Base-by-base conservation (phyloP, 2,888 invertebrate genomes). In the Drosophila testacea region DNA sequence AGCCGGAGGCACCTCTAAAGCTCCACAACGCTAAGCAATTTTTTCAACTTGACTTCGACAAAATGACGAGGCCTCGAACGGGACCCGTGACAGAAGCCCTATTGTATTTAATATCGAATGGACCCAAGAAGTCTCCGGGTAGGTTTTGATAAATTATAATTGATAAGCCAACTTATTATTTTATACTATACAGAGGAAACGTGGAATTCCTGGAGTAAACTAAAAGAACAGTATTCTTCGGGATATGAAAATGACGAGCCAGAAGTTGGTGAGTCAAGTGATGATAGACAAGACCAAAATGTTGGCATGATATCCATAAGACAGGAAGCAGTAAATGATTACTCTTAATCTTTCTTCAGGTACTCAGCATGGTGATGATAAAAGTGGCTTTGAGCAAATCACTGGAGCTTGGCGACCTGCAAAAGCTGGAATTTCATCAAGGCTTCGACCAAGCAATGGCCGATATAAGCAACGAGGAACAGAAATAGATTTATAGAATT, bases 1-100 rank as follows among this genome's bases (percentile, higher is more conserved):
- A 47, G 16, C 68, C 63, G 0, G 82, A 84, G 39, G 16, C 32
- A 7, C 59, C 68, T 0, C 27, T 72, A 0, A 27, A 38, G 4
- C 54, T 84, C 6, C 6, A 30, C 22, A 81, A 84, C 48, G 54
- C 86, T 0, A 61, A 84, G 39, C 16, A 69, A 10, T 84, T 61
- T 47, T 86, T 84, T n/a, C 46, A 70, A 5, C 42, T 63, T 32
- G 61, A 81, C 30, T 84, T 84, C 22, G 82, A 82, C 4, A 30
- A 48, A n/a, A 77, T 86, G 60, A 32, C 51, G 0, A 39, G 70
- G 7, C 71, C 77, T 0, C 27, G 13, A 3, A 86, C 86, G 0
- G 86, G 86, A n/a, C 73, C 82, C 0, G 63, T 86, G 2, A 84
- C 86, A 6, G 69, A 73, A 50, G 83, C 84, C 1, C 59, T 84